Base-by-base conservation (phyloP, 2,888 invertebrate species). In the Abrostola tripartita region DNA sequence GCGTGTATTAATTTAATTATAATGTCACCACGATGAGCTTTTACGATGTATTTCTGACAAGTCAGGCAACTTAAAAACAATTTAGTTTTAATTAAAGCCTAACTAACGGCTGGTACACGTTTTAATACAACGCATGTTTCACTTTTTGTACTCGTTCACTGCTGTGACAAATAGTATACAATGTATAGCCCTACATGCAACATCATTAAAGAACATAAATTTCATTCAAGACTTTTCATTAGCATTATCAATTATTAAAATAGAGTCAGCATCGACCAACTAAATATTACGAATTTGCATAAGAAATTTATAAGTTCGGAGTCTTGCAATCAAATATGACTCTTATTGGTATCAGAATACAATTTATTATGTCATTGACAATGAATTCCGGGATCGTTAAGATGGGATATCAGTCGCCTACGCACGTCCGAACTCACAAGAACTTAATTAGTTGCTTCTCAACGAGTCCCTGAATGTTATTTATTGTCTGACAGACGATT, bases 391-490 rank as follows among this genome's bases (percentile, higher is more conserved):
- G 82, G 84, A 86, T 90, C 87, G 86, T 87, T 88, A 83, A 81
- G 82, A 81, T 80, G 82, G 82, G 76, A 74, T 82, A 82, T 84
- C 81, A 69, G 54, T 74, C 88, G 85, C 93, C 93, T 86, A 93
- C 93, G 88, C 88, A 74, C 75, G 84, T 85, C 79, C 84, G 81
- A 84, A 84, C 87, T 79, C 89, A 90, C 89, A 91, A 92, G 92
- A 92, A 92, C 93, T 93, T 93, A 93, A 93, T 93, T 93, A 93
- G 93, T 88, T 81, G 85, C 85, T 85, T 90, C 86, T 91, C 90
- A 88, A 87, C 89, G 83, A 87, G 85, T 86, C 85, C 69, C 81
- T 69, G 81, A 77, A 85, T 81, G 88, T 91, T 91, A 93, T 93
- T 93, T 93, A 93, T 93, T 89, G 87, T 88, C 85, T 78, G 85